Conservation (phyloP, 2,797 vertebrate species). For the Glossophaga mutica region DNA sequence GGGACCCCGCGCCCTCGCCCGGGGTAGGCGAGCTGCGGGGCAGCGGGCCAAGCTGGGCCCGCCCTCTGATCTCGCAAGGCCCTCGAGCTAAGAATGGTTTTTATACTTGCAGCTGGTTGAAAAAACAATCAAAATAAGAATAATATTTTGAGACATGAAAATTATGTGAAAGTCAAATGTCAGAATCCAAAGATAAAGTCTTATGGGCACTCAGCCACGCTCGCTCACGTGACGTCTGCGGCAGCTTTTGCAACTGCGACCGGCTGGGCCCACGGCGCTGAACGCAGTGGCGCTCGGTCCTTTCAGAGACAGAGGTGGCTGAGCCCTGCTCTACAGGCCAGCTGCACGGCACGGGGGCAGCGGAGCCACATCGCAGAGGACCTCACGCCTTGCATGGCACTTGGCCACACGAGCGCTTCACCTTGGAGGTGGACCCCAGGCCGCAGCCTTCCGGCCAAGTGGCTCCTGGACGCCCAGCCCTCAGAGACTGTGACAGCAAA, state of each 20-base stretch:
- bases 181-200: background rate
- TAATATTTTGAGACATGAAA: background rate
- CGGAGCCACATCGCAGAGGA: background rate
- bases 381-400: fast-evolving
- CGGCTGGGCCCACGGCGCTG: fast-evolving
- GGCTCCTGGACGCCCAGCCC: background rate
- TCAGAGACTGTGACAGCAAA: background rate
- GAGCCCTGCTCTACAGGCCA: background rate
- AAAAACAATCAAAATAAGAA: background rate
- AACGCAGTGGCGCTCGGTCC: background rate
- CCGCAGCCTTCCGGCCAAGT: background rate
- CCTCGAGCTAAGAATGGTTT: background rate
- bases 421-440: background rate
- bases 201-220: background rate
- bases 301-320: background rate
- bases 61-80: background rate
- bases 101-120: too few relatives aligned
- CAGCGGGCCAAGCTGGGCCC: background rate
- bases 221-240: background rate
- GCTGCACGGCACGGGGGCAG: background rate
- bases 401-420: fast-evolving
- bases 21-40: background rate
- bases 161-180: background rate
- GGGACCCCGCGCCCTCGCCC: fast-evolving
- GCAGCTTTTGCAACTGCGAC: too few relatives aligned